Base-by-base conservation (phyloP, 2,888 invertebrate species). In the Acleris emargana region DNA sequence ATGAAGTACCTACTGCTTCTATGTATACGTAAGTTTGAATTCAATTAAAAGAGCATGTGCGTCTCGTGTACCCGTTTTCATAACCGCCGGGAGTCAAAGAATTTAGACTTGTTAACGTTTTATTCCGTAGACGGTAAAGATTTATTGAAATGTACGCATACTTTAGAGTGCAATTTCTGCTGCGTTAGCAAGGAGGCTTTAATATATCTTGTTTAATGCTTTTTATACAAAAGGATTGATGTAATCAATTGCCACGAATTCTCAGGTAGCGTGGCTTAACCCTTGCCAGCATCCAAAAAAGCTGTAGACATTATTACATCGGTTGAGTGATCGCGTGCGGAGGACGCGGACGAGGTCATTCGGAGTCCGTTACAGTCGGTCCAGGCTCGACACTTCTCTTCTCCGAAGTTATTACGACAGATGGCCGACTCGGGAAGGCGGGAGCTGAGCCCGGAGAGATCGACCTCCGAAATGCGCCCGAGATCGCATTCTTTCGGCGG, bases 401-500 rank as follows among this genome's bases (percentile, higher is more conserved):
- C 93, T 90, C 92, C 93, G 92, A 91, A 89, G 85, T 88, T 88
- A 89, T 91, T 91, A 91, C 91, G 89, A 89, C 91, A 91, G 91
- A 91, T 91, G 91, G 86, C 86, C 81, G 86, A 81, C 82, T 79
- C 82, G 83, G 86, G 88, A 85, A 85, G 87, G 88, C 86, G 89
- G 88, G 89, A 85, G 88, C 87, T 86, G 83, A 82, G 82, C 81
- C 82, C 82, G 87, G 89, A 90, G 91, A 91, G 92, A 91, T 91
- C 91, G 91, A 90, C 90, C 91, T 91, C 92, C 92, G 92, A 92
- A 92, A 91, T 89, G 91, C 92, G 91, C 88, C 92, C 91, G 92
- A 91, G 92, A 92, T 92, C 91, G 91, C 93, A 93, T 92, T 93
- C 93, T 93, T 93, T 92, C 91, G 92, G 91, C 90, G 84, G 89